Evolutionary conservation across 2,113 vertebrate genomes (phyloP).

Genomic region (Synchiropus splendidus): DNA sequence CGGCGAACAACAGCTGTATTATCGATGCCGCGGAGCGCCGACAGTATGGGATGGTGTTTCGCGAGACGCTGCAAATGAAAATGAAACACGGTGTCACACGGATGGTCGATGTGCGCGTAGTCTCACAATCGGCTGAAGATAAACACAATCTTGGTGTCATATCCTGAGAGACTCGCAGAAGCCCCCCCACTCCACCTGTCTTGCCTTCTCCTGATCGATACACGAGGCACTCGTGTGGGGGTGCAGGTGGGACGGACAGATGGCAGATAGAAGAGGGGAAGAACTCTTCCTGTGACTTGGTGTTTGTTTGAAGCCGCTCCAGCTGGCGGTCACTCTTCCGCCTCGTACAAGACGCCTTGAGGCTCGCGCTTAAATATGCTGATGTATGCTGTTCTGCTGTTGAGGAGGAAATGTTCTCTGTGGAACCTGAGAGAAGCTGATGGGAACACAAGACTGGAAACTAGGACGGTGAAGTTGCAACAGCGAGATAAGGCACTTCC

Average conservation of each 20-base stretch:
- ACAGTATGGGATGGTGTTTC: neutral
- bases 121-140: too few species aligned
- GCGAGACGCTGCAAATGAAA: neutral
- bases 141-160: too few species aligned
- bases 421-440: too few species aligned
- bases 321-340: conserved; percentile 20
- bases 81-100: neutral
- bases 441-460: too few species aligned
- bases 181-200: too few species aligned
- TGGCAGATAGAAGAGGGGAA: conserved; percentile 26
- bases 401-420: too few species aligned
- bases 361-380: neutral
- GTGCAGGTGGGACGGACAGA: conserved; percentile 19
- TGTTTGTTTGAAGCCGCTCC: conserved; percentile 26
- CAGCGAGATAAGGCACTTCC: too few species aligned
- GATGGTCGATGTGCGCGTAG: neutral
- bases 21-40: too few species aligned
- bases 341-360: conserved; percentile 10
- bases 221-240: neutral
- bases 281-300: conserved; percentile 15
- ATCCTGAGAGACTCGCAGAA: too few species aligned
- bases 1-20: conserved; percentile 30
- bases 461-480: too few species aligned
- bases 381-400: too few species aligned
- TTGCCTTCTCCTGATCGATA: too few species aligned